Evolutionary conservation across 1,140 invertebrate genomes (phyloP).

Genomic region (Oedothorax gibbosus): DNA sequence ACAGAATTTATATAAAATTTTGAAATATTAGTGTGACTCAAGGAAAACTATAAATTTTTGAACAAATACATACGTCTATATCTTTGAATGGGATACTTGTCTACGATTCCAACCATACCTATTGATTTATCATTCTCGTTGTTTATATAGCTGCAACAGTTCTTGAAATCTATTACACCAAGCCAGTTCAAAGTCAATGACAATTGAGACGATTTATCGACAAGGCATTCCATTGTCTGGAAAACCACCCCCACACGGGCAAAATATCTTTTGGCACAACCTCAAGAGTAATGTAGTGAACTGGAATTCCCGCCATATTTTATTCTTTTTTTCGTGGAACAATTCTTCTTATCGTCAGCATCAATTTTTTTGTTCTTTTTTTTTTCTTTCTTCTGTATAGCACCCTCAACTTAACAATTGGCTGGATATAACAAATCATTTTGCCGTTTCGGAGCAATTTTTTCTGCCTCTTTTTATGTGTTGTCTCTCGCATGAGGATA

Average conservation of each 20-base stretch:
- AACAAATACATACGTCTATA: no score
- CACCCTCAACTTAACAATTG: constrained; percentile 37
- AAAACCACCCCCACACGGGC: not conserved
- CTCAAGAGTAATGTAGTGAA: constrained; percentile 51
- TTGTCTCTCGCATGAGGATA: constrained; percentile 3
- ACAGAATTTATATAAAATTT: no score
- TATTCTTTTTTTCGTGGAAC: not conserved
- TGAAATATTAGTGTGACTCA: no score
- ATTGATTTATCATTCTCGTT: not conserved
- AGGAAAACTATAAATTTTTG: no score
- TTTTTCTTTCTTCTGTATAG: constrained; percentile 18
- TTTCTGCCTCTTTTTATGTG: constrained; percentile 20
- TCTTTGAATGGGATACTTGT: no score
- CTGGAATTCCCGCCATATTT: constrained; percentile 44
- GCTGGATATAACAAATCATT: constrained; percentile 50
- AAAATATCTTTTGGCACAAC: constrained; percentile 33
- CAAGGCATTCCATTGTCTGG: not conserved
- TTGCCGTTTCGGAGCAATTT: constrained; percentile 28
- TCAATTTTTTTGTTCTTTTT: constrained; percentile 2
- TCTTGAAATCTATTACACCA: not conserved
- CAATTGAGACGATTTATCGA: not conserved
- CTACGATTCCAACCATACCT: not conserved
- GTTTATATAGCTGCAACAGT: not conserved
- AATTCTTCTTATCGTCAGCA: not conserved
- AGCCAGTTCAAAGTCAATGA: not conserved